Conservation (phyloP, 1,140 invertebrate species). For the Palaemon carinicauda region DNA sequence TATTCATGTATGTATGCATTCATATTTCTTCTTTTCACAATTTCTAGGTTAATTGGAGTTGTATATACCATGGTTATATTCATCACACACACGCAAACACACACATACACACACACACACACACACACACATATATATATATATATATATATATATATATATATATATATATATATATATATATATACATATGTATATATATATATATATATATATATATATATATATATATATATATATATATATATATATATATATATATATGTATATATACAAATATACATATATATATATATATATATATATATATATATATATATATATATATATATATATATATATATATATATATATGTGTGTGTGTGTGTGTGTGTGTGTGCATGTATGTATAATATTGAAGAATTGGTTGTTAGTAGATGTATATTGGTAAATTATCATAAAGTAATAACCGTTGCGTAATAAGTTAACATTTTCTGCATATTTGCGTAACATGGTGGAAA, state of each 20-base stretch:
- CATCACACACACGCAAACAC: no score
- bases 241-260: conserved; percentile 12
- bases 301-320: neutral
- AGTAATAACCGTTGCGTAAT: no score
- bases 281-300: neutral
- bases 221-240: conserved; percentile 20
- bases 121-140: no score
- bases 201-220: conserved; percentile 5
- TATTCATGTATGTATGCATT: neutral
- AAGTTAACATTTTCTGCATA: no score
- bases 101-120: no score
- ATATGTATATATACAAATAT: neutral
- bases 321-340: neutral
- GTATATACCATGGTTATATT: no score
- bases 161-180: neutral
- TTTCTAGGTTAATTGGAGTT: no score
- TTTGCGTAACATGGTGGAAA: no score
- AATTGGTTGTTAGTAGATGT: no score
- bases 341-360: neutral
- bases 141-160: neutral
- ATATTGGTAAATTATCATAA: no score
- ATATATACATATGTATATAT: neutral
- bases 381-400: no score
- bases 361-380: neutral
- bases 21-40: no score